Evolutionary conservation across 2,888 invertebrate genomes (phyloP).

Genomic region (Daptonema setosum): DNA sequence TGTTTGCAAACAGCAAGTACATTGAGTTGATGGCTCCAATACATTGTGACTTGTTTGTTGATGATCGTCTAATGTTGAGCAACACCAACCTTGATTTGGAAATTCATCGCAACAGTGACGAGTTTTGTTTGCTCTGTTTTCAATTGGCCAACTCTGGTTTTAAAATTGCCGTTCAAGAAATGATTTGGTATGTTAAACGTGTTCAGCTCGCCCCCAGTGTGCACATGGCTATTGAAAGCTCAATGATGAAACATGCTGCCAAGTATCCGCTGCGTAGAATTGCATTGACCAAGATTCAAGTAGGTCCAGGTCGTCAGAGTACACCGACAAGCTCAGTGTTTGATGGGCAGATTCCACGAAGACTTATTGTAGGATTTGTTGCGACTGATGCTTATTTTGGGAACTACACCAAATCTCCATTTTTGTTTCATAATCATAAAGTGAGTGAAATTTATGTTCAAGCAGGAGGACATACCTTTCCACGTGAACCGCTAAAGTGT

Average conservation of each 20-base stretch:
- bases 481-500: neutral
- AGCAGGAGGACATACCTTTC: neutral
- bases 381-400: neutral
- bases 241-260: neutral
- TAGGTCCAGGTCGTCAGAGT: neutral
- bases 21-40: neutral
- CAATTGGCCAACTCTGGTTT: neutral
- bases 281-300: neutral
- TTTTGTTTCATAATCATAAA: neutral
- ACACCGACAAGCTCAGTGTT: neutral
- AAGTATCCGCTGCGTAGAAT: neutral
- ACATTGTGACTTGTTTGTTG: neutral
- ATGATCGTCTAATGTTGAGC: neutral
- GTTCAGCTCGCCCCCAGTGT: neutral
- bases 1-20: neutral
- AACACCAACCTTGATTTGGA: neutral
- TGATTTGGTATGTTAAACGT: neutral
- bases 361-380: conserved; percentile 1
- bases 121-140: neutral
- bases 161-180: neutral
- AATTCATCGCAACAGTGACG: neutral
- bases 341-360: neutral
- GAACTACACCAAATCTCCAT: neutral
- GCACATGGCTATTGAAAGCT: neutral
- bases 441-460: neutral